phyloP scores from a whole-genome alignment of 2,888 invertebrate species.

The Phyllotreta cruciferae region DNA sequence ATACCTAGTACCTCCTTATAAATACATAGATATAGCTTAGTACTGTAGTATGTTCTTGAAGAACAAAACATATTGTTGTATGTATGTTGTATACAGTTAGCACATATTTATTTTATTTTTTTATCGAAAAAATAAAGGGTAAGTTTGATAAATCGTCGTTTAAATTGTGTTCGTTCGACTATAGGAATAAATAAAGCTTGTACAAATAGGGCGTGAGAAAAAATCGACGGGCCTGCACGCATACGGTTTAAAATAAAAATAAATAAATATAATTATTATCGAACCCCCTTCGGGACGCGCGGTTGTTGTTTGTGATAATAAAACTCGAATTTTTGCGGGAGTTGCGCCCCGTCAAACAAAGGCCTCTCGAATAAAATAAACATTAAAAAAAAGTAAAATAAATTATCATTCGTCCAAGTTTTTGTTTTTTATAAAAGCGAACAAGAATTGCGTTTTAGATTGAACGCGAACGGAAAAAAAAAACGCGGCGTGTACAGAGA shows the following conservation, averaged over 20 bases:
- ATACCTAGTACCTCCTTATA: no score
- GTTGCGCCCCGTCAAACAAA: constrained; percentile 56
- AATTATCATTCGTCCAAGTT: constrained; percentile 56
- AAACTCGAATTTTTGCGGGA: constrained; percentile 60
- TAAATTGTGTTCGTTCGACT: constrained; percentile 36
- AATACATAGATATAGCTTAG: no score
- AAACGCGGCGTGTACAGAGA: constrained; percentile 46
- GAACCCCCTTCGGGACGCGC: constrained; percentile 55
- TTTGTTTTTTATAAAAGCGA: constrained; percentile 53
- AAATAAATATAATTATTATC: constrained; percentile 54
- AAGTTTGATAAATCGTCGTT: constrained; percentile 8
- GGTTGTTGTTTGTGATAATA: constrained; percentile 60
- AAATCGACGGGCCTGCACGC: constrained; percentile 44
- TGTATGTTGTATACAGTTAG: no score
- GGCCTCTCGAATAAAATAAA: constrained; percentile 55
- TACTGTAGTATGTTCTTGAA: no score
- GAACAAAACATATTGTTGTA: no score
- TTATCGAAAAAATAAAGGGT: no score
- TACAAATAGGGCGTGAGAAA: constrained; percentile 54
- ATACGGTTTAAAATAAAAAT: constrained; percentile 56
- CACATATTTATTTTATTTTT: no score
- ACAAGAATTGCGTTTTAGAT: constrained; percentile 52
- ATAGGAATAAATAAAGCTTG: constrained; percentile 53
- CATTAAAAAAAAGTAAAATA: constrained; percentile 55
- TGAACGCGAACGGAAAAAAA: constrained; percentile 51